Evolutionary conservation across 1,140 invertebrate genomes (phyloP).

Genomic region (Penaeus indicus): DNA sequence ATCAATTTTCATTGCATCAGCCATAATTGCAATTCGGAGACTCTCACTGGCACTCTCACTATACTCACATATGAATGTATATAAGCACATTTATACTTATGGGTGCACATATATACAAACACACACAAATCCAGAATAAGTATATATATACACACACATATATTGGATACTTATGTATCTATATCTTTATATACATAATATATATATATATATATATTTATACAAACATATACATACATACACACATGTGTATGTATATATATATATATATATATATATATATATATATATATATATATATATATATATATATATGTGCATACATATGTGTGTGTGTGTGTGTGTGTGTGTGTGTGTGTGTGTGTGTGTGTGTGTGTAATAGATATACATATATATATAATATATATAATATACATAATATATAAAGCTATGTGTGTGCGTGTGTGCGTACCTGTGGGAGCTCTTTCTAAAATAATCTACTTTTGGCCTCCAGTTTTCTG

Average conservation of each 20-base stretch:
- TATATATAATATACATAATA: too few relatives aligned
- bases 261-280: background rate
- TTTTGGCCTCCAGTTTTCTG: background rate
- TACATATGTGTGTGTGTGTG: background rate
- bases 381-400: too few relatives aligned
- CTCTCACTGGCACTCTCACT: too few relatives aligned
- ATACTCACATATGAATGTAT: background rate
- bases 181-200: background rate
- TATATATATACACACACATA: slow-evolving; percentile 15
- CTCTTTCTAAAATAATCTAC: background rate
- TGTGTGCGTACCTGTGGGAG: background rate
- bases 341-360: background rate
- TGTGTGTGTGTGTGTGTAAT: background rate
- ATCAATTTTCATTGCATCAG: too few relatives aligned
- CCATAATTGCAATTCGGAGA: too few relatives aligned
- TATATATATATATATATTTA: too few relatives aligned
- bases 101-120: background rate
- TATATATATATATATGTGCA: background rate
- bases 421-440: background rate
- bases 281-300: background rate
- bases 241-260: background rate
- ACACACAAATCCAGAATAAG: background rate
- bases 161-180: slow-evolving; percentile 2
- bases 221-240: background rate
- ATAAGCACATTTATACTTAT: background rate